phyloP scores from a whole-genome alignment of 2,113 vertebrate species.

The Falcunculus frontatus region DNA sequence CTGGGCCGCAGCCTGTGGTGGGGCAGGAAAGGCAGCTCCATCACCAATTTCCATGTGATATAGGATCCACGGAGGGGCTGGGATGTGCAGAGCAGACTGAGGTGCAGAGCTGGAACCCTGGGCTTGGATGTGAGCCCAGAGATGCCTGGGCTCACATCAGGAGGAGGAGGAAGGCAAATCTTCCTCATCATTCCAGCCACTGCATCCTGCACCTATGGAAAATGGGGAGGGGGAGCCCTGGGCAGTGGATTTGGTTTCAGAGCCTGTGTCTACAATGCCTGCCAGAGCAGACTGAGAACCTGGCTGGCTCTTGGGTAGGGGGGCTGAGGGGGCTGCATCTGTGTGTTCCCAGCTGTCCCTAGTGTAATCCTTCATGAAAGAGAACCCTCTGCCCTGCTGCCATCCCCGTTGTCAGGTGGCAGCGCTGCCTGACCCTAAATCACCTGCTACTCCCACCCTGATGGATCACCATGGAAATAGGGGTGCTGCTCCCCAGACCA shows the following conservation, averaged over 20 bases:
- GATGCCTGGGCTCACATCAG: background rate
- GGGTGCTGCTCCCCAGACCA: background rate
- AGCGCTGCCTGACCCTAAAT: background rate
- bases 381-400: constrained; percentile 32
- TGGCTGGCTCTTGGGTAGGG: background rate
- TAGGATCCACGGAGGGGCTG: background rate
- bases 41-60: background rate
- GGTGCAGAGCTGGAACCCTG: background rate
- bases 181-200: background rate
- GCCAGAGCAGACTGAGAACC: background rate
- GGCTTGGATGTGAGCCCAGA: background rate
- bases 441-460: background rate
- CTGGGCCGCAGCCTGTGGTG: background rate
- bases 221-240: background rate
- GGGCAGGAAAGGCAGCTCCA: background rate
- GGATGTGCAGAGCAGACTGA: background rate
- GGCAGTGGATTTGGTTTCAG: background rate
- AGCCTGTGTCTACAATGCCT: background rate
- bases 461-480: background rate
- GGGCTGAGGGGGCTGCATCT: background rate
- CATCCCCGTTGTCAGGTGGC: background rate
- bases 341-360: constrained; percentile 72
- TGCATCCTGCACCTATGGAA: background rate
- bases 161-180: background rate
- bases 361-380: constrained; percentile 54